Base-by-base conservation (phyloP, 2,888 invertebrate species). In the Acanthosepion pharaonis region DNA sequence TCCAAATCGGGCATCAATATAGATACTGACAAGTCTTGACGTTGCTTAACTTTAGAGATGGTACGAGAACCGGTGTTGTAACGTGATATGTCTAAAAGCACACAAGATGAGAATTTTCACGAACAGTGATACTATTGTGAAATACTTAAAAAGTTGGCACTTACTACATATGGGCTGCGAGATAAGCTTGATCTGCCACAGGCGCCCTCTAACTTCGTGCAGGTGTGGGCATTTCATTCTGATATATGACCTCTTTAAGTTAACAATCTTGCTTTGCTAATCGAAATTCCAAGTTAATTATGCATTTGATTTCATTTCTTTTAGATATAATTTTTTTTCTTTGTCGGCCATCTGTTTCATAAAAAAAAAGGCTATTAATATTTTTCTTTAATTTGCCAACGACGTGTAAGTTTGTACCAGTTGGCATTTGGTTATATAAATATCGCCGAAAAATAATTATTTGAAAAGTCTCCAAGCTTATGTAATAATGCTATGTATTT, bases 401-500 rank as follows among this genome's bases (percentile, higher is more conserved):
- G 78, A 11, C 78, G 18, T 55, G 18, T 55, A 55, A 55, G 18
- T 55, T 55, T 55, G 78, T 78, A 78, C 78, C 78, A 78, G 78
- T 78, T 78, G n/a, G 8, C 78, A 78, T 78, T 78, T 78, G 78
- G n/a, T 78, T 78, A 78, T 78, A 78, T 78, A 78, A 78, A 78
- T 78, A 78, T 78, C 78, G 8, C 9, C 8, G 78, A 78, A 78
- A 78, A 78, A 78, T 78, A 78, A 78, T 78, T 78, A 78, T 78
- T 78, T 78, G 15, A n/a, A 78, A 11, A 15, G 28, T 78, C 78
- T 78, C n/a, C 8, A 28, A 78, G 78, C n/a, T 78, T 78, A 78
- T 78, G n/a, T 8, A 78, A 78, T 78, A 78, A 28, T n/a, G 3
- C n/a, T 8, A 55, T 78, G 78, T 78, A 78, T n/a, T 78, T 78